phyloP scores from a whole-genome alignment of 2,113 vertebrate genomes.

The Vulpes ferrilata region DNA sequence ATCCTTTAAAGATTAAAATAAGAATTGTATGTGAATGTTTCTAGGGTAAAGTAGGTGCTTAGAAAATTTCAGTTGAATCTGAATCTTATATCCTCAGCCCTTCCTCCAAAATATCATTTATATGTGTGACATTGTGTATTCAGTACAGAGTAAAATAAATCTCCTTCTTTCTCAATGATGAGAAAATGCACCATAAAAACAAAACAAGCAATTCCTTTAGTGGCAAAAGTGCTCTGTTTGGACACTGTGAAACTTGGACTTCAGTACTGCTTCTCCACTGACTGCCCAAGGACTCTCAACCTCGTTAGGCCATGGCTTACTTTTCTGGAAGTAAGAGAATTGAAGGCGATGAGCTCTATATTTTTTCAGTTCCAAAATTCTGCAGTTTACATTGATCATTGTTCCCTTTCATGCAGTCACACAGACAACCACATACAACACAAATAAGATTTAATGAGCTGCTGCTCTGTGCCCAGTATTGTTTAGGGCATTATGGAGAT shows the following conservation, averaged over 20 bases:
- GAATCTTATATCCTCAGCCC: not conserved
- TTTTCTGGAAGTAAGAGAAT: not conserved
- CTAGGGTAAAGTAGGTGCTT: not conserved
- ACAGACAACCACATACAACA: not conserved
- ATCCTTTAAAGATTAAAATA: conserved; percentile 27
- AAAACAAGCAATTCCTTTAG: conserved; percentile 4
- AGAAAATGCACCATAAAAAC: not conserved
- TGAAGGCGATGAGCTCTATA: not conserved
- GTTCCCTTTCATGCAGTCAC: not conserved
- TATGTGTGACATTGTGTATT: not conserved
- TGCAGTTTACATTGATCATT: not conserved
- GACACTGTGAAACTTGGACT: not conserved
- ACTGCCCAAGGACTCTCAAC: not conserved
- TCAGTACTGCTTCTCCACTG: not conserved
- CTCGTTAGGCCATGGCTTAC: not conserved
- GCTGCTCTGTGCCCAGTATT: too few relatives aligned
- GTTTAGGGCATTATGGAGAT: not conserved
- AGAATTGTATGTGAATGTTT: conserved; percentile 16
- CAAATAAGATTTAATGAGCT: not conserved
- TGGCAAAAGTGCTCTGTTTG: not conserved
- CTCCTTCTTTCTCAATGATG: not conserved
- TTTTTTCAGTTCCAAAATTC: not conserved
- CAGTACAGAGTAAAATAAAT: not conserved
- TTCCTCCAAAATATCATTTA: not conserved
- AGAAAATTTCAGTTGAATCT: not conserved